A percentile compares a stretch with the other conserved stretches of the same genome.
phyloP scores from a whole-genome alignment of 2,888 invertebrate species.

The Drosophila helvetica region DNA sequence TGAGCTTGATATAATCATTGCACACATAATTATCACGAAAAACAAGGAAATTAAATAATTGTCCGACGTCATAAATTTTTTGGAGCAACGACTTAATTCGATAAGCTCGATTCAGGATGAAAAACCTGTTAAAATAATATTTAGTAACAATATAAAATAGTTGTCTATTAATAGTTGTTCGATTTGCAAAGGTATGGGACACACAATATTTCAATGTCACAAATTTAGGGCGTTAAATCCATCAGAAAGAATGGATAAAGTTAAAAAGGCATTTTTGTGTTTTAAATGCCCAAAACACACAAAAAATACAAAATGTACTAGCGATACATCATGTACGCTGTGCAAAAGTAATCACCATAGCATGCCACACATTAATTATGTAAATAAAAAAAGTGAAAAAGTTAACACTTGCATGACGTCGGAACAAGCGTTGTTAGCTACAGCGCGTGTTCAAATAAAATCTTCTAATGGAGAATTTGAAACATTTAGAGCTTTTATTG shows the following conservation, averaged over 20 bases:
- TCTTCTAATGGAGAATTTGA: background rate
- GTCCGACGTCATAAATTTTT: background rate
- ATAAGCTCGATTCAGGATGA: background rate
- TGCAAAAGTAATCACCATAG: background rate
- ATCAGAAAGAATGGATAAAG: background rate
- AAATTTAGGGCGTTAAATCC: background rate
- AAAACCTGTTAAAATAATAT: too few species aligned
- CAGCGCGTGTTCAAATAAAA: too few species aligned
- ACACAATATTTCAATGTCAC: too few species aligned
- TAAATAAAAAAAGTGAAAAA: too few species aligned
- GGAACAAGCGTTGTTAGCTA: too few species aligned
- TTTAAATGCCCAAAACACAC: background rate
- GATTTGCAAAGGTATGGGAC: too few species aligned
- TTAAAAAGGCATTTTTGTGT: background rate
- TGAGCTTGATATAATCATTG: background rate
- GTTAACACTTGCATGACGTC: too few species aligned
- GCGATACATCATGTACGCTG: too few species aligned
- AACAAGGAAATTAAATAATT: too few species aligned
- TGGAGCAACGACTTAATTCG: background rate
- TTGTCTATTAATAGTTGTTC: too few species aligned
- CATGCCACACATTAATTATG: background rate
- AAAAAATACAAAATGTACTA: background rate
- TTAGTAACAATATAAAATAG: background rate
- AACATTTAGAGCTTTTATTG: background rate
- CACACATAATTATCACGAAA: background rate